Evolutionary conservation across 2,113 vertebrate genomes (phyloP), one percentile per base, ranked within the genome.

Genomic region (Benitochromis conjunctus): DNA sequence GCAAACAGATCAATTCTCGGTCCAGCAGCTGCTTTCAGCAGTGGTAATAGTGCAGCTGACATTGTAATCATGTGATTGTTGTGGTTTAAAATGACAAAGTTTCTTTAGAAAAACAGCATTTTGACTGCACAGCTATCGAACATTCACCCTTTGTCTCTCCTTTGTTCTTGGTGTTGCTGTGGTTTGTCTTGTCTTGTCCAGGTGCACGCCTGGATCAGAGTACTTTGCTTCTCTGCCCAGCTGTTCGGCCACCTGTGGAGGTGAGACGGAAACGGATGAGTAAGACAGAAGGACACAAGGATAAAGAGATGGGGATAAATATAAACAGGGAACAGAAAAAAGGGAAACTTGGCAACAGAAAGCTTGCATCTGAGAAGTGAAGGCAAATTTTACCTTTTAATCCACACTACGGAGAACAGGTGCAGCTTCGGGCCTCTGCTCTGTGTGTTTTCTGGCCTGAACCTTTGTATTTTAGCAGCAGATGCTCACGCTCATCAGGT

Each of bases 201-300:
- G 94, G 91, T 93, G 87, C 64, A 19, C 3, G 86, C 80, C 81
- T 41, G 79, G 81, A 83, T 91, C 90, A 90, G 74, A 89, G 82
- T 11, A 14, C 38, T 64, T 46, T 76, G 80, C 85, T 69, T 82
- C 58, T 79, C 38, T 86, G 74, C n/a, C 81, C 92, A 92, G 93
- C 91, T 93, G 91, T 84, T 91, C 21, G 3, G 60, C 74, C 94
- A 92, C 88, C 93, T 94, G 93, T 84, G 38, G 92, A 88, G 90
- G 74, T 69, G 81, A 91, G 87, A 90, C 69, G 7, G 14, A 69
- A 71, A 58, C 64, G 43, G 38, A 56, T 43, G 54, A 82, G 55
- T 41, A 7, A 34, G 18, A 60, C 18, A 8, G 24, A 29, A 19
- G 34, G 21, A 62, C 29, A 48, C 19, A 19, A 41, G 36, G 18